Evolutionary conservation across 23 tunicate genomes (phyloP).

Genomic region (Corella eumyota): DNA sequence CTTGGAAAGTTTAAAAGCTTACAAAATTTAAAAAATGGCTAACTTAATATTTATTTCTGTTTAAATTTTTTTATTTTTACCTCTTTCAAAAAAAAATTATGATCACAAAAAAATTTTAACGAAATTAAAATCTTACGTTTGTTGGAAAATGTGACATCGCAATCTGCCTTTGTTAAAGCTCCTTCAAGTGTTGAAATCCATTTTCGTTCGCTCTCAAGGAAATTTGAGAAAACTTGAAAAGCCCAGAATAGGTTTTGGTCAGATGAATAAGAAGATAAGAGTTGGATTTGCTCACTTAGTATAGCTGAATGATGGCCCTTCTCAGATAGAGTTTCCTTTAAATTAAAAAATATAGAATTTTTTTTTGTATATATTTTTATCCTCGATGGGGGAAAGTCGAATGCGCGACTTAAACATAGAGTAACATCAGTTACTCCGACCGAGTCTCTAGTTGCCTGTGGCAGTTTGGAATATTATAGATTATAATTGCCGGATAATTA

Average conservation of each 20-base stretch:
- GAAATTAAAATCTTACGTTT: constrained; percentile 18
- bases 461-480: too few relatives aligned
- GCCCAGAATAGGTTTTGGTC: constrained; percentile 30
- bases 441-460: too few relatives aligned
- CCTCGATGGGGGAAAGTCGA: too few relatives aligned
- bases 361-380: too few relatives aligned
- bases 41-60: too few relatives aligned
- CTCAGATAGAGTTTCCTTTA: constrained; percentile 11
- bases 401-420: too few relatives aligned
- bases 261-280: constrained; percentile 12
- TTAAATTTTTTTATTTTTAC: too few relatives aligned
- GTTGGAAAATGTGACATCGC: constrained; percentile 23
- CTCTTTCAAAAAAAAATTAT: neutral
- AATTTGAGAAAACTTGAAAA: constrained; percentile 7
- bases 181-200: constrained; percentile 40
- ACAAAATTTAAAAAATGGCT: too few relatives aligned
- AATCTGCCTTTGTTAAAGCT: constrained; percentile 38
- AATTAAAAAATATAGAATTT: too few relatives aligned
- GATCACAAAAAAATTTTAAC: neutral
- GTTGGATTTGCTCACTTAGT: constrained; percentile 19
- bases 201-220: constrained; percentile 18
- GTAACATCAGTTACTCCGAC: too few relatives aligned
- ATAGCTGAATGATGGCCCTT: constrained; percentile 36
- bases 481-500: too few relatives aligned
- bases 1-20: too few relatives aligned